Evolutionary conservation across 2,797 vertebrate species (phyloP), one percentile per base, ranked within the genome.

Genomic region (Buceros bicornis): DNA sequence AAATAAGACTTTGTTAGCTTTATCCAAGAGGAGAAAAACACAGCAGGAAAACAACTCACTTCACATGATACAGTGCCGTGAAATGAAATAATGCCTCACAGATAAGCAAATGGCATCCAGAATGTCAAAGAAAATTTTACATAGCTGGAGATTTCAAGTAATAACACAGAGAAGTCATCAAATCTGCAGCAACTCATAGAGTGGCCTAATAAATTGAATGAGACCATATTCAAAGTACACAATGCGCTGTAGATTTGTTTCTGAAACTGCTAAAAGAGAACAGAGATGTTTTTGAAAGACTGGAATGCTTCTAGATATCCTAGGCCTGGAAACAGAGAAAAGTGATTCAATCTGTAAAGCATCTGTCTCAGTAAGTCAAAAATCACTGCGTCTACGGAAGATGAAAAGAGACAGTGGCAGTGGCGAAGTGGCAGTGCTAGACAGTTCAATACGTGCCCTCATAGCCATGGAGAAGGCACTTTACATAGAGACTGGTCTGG

Each of bases 141-240:
- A 8, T 28, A 51, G 24, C 11, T 91, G 47, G 69, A 87, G 50
- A 47, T 65, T 87, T 94, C 65, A 91, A 50, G 50, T 88, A 72
- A 26, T 43, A 50, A 4, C 18, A 45, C 24, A 11, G 5, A 74
- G 10, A 82, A 69, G 19, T 66, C 28, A 87, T 76, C 79, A 87
- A 51, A 86, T 67, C 29, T 82, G 22, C 33, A 88, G 61, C n/a
- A 88, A 79, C n/a, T 81, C 22, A 42, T 72, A 42, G 22, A 60
- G 47, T 69, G 79, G 40, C 20, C 24, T 87, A 62, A 79, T 79
- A 81, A 93, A 94, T 91, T 78, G 81, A 93, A 90, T 43, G 13
- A 80, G 81, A 35, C 12, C 24, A 19, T 72, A 89, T 61, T 91
- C 42, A 61, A 61, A 93, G 53, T 57, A 51, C 25, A 69, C 16